Percentiles rank a stretch among this genome's conserved stretches.
These are phyloP conservation scores for Myopa tessellatipennis DNA, from an alignment of 2,888 invertebrate genomes.

Conservation along the genomic window DNA sequence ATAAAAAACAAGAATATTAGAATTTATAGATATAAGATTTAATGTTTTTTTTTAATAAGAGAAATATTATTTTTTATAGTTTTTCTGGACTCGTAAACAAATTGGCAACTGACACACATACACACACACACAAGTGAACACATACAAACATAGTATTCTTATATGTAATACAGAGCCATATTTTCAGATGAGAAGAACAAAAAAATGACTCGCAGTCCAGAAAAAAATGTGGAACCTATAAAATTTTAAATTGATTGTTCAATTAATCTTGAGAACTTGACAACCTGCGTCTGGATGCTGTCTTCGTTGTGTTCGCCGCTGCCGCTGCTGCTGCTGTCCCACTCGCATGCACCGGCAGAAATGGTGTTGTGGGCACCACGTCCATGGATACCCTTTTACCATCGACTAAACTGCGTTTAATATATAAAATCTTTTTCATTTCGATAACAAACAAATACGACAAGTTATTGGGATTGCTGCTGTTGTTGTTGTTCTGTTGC, in stretches of 20 bases:
- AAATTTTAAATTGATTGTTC: slow-evolving; percentile 67
- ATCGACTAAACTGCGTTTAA: slow-evolving; percentile 19
- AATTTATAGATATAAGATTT: too few relatives aligned
- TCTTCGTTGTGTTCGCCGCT: slow-evolving; percentile 32
- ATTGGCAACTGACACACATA: slow-evolving; percentile 36
- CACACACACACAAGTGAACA: slow-evolving; percentile 35
- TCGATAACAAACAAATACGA: slow-evolving; percentile 18
- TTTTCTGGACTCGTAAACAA: slow-evolving; percentile 20
- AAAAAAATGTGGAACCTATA: slow-evolving; percentile 62
- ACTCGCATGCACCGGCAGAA: slow-evolving; percentile 3
- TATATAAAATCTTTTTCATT: not conserved
- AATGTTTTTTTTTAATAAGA: too few relatives aligned
- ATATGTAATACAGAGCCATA: slow-evolving; percentile 34
- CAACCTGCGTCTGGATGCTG: slow-evolving; percentile 52
- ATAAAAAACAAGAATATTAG: too few relatives aligned
- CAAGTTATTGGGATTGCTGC: slow-evolving; percentile 19
- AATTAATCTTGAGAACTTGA: slow-evolving; percentile 66
- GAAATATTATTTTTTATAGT: too few relatives aligned
- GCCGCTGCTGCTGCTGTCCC: not conserved
- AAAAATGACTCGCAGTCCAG: slow-evolving; percentile 45
- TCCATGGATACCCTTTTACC: not conserved
- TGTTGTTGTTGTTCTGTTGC: not conserved
- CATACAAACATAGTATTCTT: slow-evolving; percentile 37
- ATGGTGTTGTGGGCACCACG: not conserved
- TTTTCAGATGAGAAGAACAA: slow-evolving; percentile 5